These are phyloP conservation scores for Melanerpes aurifrons DNA, from an alignment of 2,113 vertebrate genomes.

Conservation along the genomic window DNA sequence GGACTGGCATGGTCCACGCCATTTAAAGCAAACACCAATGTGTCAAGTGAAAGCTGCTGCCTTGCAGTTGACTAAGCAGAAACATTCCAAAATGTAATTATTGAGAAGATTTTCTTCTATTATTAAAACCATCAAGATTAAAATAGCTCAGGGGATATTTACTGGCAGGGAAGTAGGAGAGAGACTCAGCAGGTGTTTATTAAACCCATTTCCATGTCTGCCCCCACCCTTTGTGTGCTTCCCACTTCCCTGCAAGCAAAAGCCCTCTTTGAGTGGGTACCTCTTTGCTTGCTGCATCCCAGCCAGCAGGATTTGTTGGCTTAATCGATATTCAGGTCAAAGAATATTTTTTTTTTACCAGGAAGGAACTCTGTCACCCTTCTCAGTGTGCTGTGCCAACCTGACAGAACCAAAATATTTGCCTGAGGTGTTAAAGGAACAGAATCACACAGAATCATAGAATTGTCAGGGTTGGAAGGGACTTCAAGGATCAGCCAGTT, in stretches of 20 bases:
- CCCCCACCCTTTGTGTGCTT: neutral
- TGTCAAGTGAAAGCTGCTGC: constrained; percentile 31
- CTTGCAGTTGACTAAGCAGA: constrained; percentile 31
- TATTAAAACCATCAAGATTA: constrained; percentile 19
- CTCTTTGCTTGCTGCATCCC: neutral
- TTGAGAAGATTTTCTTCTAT: constrained; percentile 23
- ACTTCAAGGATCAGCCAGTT: no score
- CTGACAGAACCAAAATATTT: neutral
- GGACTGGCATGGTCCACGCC: neutral
- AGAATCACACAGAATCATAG: no score
- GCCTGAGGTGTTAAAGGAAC: neutral
- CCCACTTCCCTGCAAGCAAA: neutral
- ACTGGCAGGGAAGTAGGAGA: neutral
- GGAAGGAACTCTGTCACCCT: neutral
- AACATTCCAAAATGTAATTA: constrained; percentile 38
- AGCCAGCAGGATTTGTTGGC: neutral
- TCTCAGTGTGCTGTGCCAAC: neutral
- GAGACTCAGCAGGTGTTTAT: constrained; percentile 41
- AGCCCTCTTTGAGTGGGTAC: neutral
- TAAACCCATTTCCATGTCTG: constrained; percentile 25
- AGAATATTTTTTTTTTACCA: constrained; percentile 1
- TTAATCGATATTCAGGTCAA: constrained; percentile 22
- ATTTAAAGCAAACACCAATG: constrained; percentile 33
- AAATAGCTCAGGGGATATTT: neutral
- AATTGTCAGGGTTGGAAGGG: no score